Evolutionary conservation across 2,797 vertebrate species (phyloP).

Genomic region (Buphagus erythrorhynchus): DNA sequence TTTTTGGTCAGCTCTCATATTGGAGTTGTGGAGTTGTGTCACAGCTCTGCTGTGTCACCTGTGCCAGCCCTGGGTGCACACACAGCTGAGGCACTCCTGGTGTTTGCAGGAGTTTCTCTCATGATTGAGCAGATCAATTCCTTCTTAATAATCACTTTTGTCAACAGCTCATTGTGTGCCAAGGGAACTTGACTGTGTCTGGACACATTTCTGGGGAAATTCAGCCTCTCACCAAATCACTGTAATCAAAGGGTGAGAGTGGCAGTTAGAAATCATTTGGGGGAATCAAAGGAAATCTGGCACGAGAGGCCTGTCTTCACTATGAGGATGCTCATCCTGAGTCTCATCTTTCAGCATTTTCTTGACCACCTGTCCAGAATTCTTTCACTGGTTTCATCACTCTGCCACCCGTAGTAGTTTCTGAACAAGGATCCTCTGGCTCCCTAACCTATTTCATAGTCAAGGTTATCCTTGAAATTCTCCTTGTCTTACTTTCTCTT

Average conservation of each 20-base stretch:
- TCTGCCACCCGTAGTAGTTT: background rate
- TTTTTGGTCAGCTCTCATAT: background rate
- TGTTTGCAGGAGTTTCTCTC: background rate
- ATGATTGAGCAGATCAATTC: background rate
- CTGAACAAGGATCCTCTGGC: background rate
- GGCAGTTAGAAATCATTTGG: background rate
- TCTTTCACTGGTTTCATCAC: background rate
- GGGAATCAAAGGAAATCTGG: background rate
- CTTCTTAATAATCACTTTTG: background rate
- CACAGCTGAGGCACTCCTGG: background rate
- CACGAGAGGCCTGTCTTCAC: background rate
- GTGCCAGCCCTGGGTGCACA: background rate
- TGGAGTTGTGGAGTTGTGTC: rapidly evolving
- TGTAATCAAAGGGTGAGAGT: background rate
- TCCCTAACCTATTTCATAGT: background rate
- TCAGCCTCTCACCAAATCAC: background rate
- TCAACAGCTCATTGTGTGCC: background rate
- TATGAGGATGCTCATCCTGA: background rate
- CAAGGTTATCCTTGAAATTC: background rate
- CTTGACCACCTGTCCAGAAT: background rate
- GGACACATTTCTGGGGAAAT: background rate
- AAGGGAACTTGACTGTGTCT: background rate
- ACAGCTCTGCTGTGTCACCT: background rate
- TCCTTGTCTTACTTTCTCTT: background rate
- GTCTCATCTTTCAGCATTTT: background rate